Percentiles rank a stretch among this genome's conserved stretches.
Evolutionary conservation across 2,888 invertebrate species (phyloP).

Genomic region (Bimastos eiseni): DNA sequence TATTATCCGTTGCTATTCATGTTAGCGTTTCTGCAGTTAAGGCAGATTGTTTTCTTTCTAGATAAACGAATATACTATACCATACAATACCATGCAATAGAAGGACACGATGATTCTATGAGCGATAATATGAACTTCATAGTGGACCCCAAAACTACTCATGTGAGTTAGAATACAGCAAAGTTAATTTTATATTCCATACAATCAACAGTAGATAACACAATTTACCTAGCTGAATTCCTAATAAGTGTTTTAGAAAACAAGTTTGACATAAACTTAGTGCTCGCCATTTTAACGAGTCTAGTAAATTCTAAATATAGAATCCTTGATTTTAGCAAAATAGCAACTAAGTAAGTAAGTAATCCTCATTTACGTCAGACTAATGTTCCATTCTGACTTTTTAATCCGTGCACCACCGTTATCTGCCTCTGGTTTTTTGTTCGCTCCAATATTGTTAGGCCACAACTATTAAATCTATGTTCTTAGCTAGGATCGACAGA

Average conservation of each 20-base stretch:
- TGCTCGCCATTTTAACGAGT: background rate
- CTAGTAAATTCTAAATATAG: background rate
- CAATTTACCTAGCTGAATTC: background rate
- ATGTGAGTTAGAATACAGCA: background rate
- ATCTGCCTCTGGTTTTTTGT: too few species aligned
- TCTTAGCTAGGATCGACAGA: too few species aligned
- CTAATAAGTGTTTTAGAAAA: constrained; percentile 6
- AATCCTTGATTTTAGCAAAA: background rate
- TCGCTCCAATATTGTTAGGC: too few species aligned
- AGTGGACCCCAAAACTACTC: background rate
- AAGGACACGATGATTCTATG: background rate
- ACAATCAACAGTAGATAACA: background rate
- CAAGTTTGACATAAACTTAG: background rate
- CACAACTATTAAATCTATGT: too few species aligned
- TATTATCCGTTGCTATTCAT: too few species aligned
- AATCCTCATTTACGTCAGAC: background rate
- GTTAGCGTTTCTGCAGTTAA: too few species aligned
- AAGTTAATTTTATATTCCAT: background rate
- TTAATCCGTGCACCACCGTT: too few species aligned
- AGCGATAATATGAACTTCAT: background rate
- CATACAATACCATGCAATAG: background rate
- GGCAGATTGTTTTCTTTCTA: too few species aligned
- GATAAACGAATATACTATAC: too few species aligned
- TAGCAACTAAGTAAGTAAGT: background rate
- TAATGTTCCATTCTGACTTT: background rate